Conservation (phyloP, 2,797 vertebrate genomes). For the Spheniscus humboldti region DNA sequence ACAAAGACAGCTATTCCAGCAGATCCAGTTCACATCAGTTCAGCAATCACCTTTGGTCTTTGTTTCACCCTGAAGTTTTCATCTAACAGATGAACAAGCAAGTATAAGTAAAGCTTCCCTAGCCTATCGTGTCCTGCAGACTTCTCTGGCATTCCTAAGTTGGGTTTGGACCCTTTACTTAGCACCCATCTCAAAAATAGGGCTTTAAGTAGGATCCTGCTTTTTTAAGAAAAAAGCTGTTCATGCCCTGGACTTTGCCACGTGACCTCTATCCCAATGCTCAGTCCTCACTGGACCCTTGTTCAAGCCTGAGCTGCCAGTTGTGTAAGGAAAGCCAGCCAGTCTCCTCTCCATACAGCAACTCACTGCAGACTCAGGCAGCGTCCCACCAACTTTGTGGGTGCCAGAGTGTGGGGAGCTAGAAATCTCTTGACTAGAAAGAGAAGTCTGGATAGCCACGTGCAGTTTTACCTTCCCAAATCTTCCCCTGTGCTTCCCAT, state of each 20-base stretch:
- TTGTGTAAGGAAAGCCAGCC: not conserved
- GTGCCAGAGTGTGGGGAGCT: accelerated
- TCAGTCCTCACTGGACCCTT: not conserved
- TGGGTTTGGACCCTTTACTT: not conserved
- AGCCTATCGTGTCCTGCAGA: not conserved
- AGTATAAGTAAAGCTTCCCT: not conserved
- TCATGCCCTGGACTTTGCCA: not conserved
- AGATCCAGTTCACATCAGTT: not conserved
- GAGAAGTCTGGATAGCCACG: not conserved
- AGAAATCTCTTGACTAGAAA: not conserved
- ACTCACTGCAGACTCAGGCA: not conserved
- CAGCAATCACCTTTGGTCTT: not conserved
- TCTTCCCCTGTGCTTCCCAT: not conserved
- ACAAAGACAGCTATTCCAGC: not conserved
- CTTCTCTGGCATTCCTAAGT: not conserved
- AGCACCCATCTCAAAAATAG: not conserved
- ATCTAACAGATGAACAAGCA: not conserved
- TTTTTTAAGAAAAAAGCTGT: not conserved
- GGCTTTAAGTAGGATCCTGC: not conserved
- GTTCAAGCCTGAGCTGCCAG: not conserved
- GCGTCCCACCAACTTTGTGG: not conserved
- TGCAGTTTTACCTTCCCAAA: not conserved
- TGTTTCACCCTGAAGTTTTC: not conserved
- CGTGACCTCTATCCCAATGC: not conserved
- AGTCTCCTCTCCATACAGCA: not conserved